phyloP scores from a whole-genome alignment of 92 coral and sea anemone genomes.

The Palythoa heliodiscus region DNA sequence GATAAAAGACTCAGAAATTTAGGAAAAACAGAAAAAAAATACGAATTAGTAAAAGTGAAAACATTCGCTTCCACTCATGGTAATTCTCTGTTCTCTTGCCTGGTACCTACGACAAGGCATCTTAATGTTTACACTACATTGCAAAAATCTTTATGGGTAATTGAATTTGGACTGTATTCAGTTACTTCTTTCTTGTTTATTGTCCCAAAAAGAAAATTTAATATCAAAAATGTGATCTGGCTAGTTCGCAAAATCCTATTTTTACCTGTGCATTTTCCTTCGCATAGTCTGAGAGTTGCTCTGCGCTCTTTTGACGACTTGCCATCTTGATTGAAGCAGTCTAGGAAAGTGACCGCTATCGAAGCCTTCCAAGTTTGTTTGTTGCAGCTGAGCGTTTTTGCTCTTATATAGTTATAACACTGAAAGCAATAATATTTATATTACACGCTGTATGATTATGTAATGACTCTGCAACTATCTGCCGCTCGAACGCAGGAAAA shows the following conservation, averaged over 20 bases:
- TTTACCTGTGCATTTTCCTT: constrained; percentile 7
- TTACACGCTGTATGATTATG: background rate
- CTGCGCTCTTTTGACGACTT: constrained; percentile 14
- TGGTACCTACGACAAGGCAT: too few species aligned
- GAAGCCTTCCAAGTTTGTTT: background rate
- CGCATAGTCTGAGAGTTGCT: constrained; percentile 11
- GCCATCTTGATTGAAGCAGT: constrained; percentile 2
- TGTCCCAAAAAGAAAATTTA: background rate
- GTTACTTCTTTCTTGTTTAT: too few species aligned
- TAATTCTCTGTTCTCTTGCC: too few species aligned
- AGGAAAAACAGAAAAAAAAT: too few species aligned
- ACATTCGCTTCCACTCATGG: too few species aligned
- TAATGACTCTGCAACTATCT: background rate
- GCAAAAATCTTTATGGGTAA: too few species aligned
- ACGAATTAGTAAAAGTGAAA: too few species aligned
- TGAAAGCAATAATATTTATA: background rate
- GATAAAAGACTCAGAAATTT: too few species aligned
- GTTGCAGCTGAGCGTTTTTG: background rate
- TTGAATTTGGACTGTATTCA: too few species aligned
- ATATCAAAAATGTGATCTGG: background rate
- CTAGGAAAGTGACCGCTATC: background rate
- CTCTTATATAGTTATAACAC: background rate
- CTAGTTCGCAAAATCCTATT: background rate
- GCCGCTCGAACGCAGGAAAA: background rate
- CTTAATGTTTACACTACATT: too few species aligned